These are phyloP conservation scores for Herpailurus yagouaroundi DNA, from an alignment of 2,113 vertebrate species.

Conservation along the genomic window DNA sequence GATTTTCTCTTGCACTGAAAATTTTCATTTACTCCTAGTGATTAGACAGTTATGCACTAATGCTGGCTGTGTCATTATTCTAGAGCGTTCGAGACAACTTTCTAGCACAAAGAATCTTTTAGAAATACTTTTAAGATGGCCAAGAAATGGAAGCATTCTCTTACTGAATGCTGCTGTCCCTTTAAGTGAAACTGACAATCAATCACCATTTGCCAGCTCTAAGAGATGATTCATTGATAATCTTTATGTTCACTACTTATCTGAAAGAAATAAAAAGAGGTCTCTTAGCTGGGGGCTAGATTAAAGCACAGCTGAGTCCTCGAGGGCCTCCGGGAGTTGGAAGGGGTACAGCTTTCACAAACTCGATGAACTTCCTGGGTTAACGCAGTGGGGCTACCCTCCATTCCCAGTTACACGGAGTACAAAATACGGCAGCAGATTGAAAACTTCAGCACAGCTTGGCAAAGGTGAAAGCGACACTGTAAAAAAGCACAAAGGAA, in stretches of 20 bases:
- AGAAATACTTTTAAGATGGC: not conserved
- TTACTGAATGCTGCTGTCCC: not conserved
- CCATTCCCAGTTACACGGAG: not conserved
- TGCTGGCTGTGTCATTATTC: not conserved
- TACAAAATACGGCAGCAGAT: not conserved
- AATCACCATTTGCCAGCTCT: conserved; percentile 5
- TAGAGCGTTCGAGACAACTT: not conserved
- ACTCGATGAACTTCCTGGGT: not conserved
- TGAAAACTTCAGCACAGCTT: not conserved
- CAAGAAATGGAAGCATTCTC: not conserved
- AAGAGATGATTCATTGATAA: not conserved
- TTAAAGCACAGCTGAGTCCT: not conserved
- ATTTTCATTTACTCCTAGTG: not conserved
- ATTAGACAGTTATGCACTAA: not conserved
- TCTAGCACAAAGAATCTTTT: not conserved
- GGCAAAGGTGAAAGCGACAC: not conserved
- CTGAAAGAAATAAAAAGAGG: not conserved
- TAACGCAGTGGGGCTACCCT: not conserved
- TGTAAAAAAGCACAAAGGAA: not conserved
- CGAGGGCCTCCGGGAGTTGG: not conserved
- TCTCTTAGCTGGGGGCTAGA: not conserved
- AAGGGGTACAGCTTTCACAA: not conserved
- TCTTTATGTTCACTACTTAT: not conserved
- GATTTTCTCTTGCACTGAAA: not conserved
- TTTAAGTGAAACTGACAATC: conserved; percentile 1